These are phyloP conservation scores for Ascaphus truei DNA, from an alignment of 2,113 vertebrate genomes.

Conservation along the genomic window DNA sequence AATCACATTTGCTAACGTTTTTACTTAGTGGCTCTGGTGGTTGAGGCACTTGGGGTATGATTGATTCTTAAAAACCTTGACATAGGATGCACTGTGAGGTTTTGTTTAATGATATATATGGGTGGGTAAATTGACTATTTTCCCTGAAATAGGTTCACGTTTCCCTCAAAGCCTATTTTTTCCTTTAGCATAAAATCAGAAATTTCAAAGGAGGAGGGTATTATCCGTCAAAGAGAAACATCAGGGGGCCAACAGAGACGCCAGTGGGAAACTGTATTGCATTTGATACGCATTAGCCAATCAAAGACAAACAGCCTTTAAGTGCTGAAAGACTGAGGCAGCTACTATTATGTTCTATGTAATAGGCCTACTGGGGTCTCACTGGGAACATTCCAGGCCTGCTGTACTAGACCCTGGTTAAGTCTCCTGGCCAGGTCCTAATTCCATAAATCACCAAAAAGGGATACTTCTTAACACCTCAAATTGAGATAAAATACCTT, in stretches of 20 bases:
- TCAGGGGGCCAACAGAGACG: conserved; percentile 52
- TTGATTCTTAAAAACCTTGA: conserved; percentile 15
- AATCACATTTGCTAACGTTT: not conserved
- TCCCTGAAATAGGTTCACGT: conserved; percentile 56
- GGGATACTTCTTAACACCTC: conserved; percentile 73
- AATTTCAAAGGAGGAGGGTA: conserved; percentile 50
- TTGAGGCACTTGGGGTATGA: not conserved
- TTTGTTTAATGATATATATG: conserved; percentile 42
- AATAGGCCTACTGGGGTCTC: conserved; percentile 44
- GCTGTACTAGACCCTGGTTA: conserved; percentile 16
- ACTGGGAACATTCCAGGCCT: conserved; percentile 41
- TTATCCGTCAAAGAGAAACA: conserved; percentile 53
- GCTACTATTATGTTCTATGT: not conserved
- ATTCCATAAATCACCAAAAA: conserved; percentile 68
- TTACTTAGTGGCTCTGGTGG: not conserved
- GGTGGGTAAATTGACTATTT: conserved; percentile 41
- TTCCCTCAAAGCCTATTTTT: conserved; percentile 51
- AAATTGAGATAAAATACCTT: conserved; percentile 79
- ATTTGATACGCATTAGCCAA: conserved; percentile 60
- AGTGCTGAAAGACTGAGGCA: conserved; percentile 39
- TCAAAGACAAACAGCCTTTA: conserved; percentile 57
- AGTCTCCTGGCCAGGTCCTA: conserved; percentile 25
- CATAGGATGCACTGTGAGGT: not conserved
- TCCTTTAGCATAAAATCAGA: conserved; percentile 54
- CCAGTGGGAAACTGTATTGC: conserved; percentile 58